Base-by-base conservation (phyloP, 2,797 vertebrate genomes). In the Potorous gilbertii region DNA sequence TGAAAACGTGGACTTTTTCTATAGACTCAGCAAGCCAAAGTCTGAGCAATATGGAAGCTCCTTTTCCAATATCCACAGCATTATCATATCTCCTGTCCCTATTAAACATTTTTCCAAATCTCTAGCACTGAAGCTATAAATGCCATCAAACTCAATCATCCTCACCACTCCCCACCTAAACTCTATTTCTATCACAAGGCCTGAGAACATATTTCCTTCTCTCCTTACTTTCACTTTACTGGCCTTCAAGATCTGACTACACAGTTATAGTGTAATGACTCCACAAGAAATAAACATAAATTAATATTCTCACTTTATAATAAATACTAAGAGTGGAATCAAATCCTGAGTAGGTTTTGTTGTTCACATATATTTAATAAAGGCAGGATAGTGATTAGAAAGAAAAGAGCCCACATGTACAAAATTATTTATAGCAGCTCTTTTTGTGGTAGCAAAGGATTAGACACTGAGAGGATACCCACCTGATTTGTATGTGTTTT, bases 1-100 rank as follows among this genome's bases (percentile, higher is more conserved):
- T 50, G 2, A 97, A 95, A 93, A 92, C 29, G 93, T 4, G 16
- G 90, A n/a, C 81, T 52, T 52, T 91, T 87, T 94, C 56, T 93
- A 6, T 54, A 92, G 56, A 56, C 28, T 29, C n/a, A 92, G n/a
- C 16, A 92, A 94, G 34, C 12, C 55, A 55, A 27, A n/a, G 14
- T 18, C 91, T 54, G 31, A 81, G 9, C 34, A 34, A 14, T 16
- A 66, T 16, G 34, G 34, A 74, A 74, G 14, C 5, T 81, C 74
- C 40, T 74, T 91, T 54, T 95, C 55, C 9, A n/a, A 66, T 1
- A 14, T 93, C 56, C 34, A 59, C 24, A 95, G 1, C 11, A n/a
- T 31, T 31, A 0, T 56, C 87, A 89, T 81, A 3, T 90, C 56
- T 95, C 95, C 11, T 62, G 3, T 57, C 34, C 55, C 92, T 94